Evolutionary conservation across 2,797 vertebrate genomes (phyloP).

Genomic region (Holocentrus rufus): DNA sequence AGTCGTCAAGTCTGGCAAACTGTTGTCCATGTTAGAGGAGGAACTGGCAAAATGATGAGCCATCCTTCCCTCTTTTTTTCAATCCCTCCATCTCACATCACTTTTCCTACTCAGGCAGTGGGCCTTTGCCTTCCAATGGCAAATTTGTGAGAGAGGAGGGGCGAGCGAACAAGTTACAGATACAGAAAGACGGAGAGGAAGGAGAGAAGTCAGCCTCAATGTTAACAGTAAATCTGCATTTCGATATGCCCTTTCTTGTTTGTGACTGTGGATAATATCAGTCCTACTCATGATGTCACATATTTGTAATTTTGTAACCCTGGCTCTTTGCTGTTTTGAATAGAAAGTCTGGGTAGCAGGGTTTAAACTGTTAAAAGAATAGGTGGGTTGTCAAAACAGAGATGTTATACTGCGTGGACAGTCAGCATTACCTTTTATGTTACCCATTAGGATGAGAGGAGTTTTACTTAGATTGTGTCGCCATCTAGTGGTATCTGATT

Average conservation of each 20-base stretch:
- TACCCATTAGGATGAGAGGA: not conserved
- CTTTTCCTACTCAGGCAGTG: not conserved
- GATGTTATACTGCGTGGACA: not conserved
- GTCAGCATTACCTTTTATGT: not conserved
- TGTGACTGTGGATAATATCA: constrained; percentile 4
- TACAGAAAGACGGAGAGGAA: not conserved
- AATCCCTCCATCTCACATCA: not conserved
- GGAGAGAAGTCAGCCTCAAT: not conserved
- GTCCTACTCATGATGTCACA: not conserved
- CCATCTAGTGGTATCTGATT: constrained; percentile 66
- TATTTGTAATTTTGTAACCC: constrained; percentile 4
- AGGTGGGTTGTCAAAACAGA: not conserved
- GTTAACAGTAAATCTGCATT: not conserved
- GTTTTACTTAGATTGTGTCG: constrained; percentile 16
- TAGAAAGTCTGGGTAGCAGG: not conserved
- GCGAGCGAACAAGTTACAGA: not conserved
- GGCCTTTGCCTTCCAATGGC: not conserved
- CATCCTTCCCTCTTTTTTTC: not conserved
- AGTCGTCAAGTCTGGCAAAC: not conserved
- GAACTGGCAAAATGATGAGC: not conserved
- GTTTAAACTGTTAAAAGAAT: not conserved
- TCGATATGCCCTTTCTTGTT: not conserved
- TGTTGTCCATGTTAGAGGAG: not conserved
- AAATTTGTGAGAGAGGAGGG: not conserved
- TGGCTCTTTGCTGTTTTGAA: constrained; percentile 10